A percentile compares a stretch with the other conserved stretches of the same genome.
Conservation (phyloP, 2,113 vertebrate genomes). For the Himantopus leucocephalus region DNA sequence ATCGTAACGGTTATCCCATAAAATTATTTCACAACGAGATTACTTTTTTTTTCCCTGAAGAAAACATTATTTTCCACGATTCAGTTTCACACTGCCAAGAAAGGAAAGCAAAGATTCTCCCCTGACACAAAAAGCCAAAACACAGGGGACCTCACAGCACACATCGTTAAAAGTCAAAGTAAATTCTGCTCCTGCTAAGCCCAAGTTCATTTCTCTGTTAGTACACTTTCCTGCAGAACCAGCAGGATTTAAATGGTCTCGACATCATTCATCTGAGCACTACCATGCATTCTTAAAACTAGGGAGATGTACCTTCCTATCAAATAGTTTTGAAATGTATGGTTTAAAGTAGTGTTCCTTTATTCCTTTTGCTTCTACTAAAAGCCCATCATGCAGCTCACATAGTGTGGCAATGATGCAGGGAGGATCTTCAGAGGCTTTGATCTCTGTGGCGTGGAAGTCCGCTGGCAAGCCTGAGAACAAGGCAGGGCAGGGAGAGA, state of each 20-base stretch:
- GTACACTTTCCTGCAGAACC: not conserved
- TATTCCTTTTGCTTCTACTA: conserved; percentile 95
- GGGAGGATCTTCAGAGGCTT: conserved; percentile 69
- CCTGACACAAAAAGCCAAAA: not conserved
- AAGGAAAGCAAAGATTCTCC: not conserved
- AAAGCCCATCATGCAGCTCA: conserved; percentile 90
- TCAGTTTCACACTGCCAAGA: not conserved
- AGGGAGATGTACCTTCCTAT: conserved; percentile 80
- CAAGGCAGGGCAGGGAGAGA: not conserved
- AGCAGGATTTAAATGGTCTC: not conserved
- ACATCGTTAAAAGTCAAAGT: not conserved
- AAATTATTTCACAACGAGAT: not conserved
- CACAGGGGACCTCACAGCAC: not conserved
- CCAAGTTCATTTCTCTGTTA: not conserved
- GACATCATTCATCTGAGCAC: fast-evolving
- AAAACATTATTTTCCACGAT: fast-evolving
- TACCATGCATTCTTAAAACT: not conserved
- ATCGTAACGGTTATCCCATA: not conserved
- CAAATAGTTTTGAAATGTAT: conserved; percentile 89
- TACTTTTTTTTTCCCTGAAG: not conserved
- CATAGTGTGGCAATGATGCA: conserved; percentile 90
- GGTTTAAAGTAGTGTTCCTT: conserved; percentile 98
- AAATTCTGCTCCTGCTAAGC: not conserved
- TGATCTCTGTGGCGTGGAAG: conserved; percentile 62
- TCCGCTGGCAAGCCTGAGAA: conserved; percentile 78